These are phyloP conservation scores for honey bee (Apis mellifera) DNA, from an alignment of 1,140 invertebrate genomes.

Conservation along the genomic window DNA sequence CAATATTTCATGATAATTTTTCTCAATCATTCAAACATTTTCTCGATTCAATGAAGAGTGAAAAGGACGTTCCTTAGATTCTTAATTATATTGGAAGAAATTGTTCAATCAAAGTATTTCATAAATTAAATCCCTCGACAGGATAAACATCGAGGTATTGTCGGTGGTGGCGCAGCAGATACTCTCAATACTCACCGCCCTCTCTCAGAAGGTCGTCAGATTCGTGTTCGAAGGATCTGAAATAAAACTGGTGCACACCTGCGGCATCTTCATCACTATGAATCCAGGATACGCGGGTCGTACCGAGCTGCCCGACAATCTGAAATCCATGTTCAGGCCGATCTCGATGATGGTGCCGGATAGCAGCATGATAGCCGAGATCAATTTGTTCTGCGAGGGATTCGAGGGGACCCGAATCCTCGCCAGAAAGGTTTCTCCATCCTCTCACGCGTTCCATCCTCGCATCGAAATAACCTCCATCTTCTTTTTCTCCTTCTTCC, in stretches of 20 bases:
- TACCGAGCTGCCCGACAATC: conserved; percentile 94
- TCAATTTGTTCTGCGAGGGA: conserved; percentile 93
- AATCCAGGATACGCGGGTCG: conserved; percentile 95
- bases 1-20: no score
- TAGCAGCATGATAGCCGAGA: conserved; percentile 94
- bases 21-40: no score
- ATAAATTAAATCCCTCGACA: conserved; percentile 50
- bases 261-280: conserved; percentile 96
- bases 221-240: conserved; percentile 92
- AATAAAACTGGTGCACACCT: conserved; percentile 88
- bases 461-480: no score
- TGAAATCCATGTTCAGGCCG: conserved; percentile 96
- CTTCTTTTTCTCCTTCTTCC: not conserved
- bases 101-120: no score
- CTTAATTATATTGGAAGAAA: no score
- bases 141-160: conserved; percentile 94
- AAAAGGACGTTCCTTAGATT: no score
- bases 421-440: conserved; percentile 86
- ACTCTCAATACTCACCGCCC: conserved; percentile 86
- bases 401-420: conserved; percentile 90
- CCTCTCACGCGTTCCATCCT: no score
- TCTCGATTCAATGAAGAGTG: no score
- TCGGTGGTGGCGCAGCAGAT: conserved; percentile 94
- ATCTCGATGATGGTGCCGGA: conserved; percentile 97
- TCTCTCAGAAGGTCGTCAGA: conserved; percentile 84